Evolutionary conservation across 2,797 vertebrate genomes (phyloP).

Genomic region (Sebastes iracundus): DNA sequence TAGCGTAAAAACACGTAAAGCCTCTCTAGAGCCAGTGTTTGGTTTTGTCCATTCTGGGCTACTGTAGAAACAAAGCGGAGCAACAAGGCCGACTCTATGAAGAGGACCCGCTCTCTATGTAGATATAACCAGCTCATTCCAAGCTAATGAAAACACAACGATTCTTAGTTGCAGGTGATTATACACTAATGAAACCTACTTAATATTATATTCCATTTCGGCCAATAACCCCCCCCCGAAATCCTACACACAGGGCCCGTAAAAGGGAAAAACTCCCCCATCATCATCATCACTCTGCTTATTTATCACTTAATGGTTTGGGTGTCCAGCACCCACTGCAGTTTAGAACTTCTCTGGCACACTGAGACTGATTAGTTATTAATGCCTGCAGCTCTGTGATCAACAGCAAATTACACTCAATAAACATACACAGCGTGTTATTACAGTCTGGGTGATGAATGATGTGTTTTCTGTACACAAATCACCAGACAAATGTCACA

Average conservation of each 20-base stretch:
- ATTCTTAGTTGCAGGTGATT: too few species aligned
- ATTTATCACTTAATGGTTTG: background rate
- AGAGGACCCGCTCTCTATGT: too few species aligned
- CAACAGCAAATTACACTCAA: conserved; percentile 22
- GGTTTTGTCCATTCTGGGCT: too few species aligned
- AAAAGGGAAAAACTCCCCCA: background rate
- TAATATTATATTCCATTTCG: too few species aligned
- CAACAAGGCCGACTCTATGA: accelerated
- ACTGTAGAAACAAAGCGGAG: too few species aligned
- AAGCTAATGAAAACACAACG: too few species aligned
- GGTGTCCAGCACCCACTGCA: background rate
- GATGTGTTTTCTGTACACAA: conserved; percentile 5
- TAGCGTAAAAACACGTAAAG: too few species aligned
- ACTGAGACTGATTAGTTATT: conserved; percentile 20
- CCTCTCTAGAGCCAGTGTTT: too few species aligned
- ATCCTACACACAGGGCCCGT: too few species aligned
- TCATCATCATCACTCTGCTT: background rate
- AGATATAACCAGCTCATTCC: too few species aligned
- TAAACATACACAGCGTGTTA: conserved; percentile 2
- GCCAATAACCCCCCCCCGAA: too few species aligned
- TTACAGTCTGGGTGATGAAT: conserved; percentile 21
- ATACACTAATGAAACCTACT: too few species aligned
- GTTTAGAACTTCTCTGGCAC: background rate
- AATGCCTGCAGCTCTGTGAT: background rate
- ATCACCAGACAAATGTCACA: background rate